Base-by-base conservation (phyloP, 2,797 vertebrate species). In the Erpetoichthys calabaricus region DNA sequence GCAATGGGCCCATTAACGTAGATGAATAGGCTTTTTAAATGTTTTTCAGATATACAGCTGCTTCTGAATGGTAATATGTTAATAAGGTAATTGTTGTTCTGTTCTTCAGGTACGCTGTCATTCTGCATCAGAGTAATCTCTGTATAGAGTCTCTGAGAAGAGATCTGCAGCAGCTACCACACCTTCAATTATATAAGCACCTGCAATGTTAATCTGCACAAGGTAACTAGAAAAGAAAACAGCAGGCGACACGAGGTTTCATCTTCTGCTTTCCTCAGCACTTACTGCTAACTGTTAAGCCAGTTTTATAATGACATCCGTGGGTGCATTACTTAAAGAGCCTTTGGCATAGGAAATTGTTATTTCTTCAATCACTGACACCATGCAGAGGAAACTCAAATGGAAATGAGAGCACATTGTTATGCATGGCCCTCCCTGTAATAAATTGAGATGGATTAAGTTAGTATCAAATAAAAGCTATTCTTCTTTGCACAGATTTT, bases 161-260 rank as follows among this genome's bases (percentile, higher is more conserved):
- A 62, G 67, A 76, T 64, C 70, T 79, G 68, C 73, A 77, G 85
- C 80, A 88, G 70, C 73, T 76, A 79, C 85, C 84, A 89, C 89
- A 96, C 91, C 92, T 92, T 91, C 86, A 90, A 91, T 94, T 92
- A 89, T 79, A 79, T 80, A 78, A 83, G 86, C 91, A 95, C 91
- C 92, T 95, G 92, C 90, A 80, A 78, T 67, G 77, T 79, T 85
- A 84, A 87, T 87, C 86, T 78, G 68, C 59, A 64, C 61, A 82
- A 86, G 84, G 83, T 90, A 86, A 74, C 70, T 68, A 68, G 65
- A 43, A 25, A 58, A 50, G 46, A 43, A 52, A 56, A 64, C 78
- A 68, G 85, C 72, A 80, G 89, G 86, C 84, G 86, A 85, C 80
- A 77, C 69, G 66, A 70, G 84, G 83, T 70, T 79, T 84, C 66